Conservation (phyloP, 1,140 invertebrate species). For the Druon quercuslanigerum region DNA sequence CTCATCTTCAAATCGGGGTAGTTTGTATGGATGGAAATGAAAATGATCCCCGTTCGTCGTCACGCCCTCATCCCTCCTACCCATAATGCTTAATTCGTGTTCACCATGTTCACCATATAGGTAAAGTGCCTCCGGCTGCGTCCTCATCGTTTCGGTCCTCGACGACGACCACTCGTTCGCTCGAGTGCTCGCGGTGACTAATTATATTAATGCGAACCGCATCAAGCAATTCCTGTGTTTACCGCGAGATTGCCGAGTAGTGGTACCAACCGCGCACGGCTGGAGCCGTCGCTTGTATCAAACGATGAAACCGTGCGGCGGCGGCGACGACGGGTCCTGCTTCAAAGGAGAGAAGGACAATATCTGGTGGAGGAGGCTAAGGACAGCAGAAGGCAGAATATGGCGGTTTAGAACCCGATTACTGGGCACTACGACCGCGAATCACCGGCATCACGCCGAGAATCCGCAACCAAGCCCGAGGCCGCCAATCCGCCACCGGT, state of each 20-base stretch:
- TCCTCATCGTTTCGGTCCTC: constrained; percentile 31
- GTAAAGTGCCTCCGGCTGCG: constrained; percentile 37
- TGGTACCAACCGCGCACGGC: constrained; percentile 41
- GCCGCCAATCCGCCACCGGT: constrained; percentile 74
- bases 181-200: constrained; percentile 73
- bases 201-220: constrained; percentile 76
- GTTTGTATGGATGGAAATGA: constrained; percentile 59
- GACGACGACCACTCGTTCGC: constrained; percentile 47
- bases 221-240: constrained; percentile 75
- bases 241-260: constrained; percentile 66
- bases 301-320: constrained; percentile 49
- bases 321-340: constrained; percentile 37
- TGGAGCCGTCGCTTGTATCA: constrained; percentile 49
- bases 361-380: constrained; percentile 44
- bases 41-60: constrained; percentile 53
- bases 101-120: constrained; percentile 44
- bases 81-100: constrained; percentile 50
- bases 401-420: constrained; percentile 70
- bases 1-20: background rate
- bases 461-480: constrained; percentile 73
- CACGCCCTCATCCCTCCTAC: constrained; percentile 50
- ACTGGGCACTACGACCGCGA: constrained; percentile 74
- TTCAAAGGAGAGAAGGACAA: constrained; percentile 45
- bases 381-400: constrained; percentile 60
- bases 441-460: constrained; percentile 75